Base-by-base conservation (phyloP, 2,888 invertebrate genomes). In the Phaonia tiefii region DNA sequence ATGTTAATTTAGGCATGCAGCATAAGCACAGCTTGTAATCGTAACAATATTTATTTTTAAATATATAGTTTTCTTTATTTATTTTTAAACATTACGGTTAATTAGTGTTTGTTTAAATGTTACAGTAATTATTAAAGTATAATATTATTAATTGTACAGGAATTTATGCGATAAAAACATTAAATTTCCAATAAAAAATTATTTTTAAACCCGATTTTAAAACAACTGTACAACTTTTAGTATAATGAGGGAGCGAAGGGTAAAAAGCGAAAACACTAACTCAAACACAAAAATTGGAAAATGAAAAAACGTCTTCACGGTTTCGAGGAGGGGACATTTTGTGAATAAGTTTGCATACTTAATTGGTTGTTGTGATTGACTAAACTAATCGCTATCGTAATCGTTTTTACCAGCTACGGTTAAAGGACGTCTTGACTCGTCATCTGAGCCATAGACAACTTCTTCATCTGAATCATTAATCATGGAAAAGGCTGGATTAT, bases 401-500 rank as follows among this genome's bases (percentile, higher is more conserved):
- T 94, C 93, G 86, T 94, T 94, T 85, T 89, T 91, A 2, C 87
- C 88, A 39, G 84, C 84, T 67, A 95, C 93, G 84, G 95, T 96
- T 67, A 96, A 92, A 0, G 96, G 96, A 82, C 96, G 93, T 77
- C 96, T 93, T 86, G 95, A 96, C 86, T 97, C 97, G 86, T 97
- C 97, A 84, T 97, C 97, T 0, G 97, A 96, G 22, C 98, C 98
- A 89, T 98, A 98, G 86, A 98, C 96, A 8, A 98, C 97, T 84
- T 98, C 98, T 90, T 99, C 99, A 88, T 99, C 99, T 0, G 98
- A 98, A 89, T 99, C 99, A 91, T 99, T 99, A 86, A 99, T 90
- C 98, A 99, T 99, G 22, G 98, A 98, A 91, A 99, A 97, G 11
- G 98, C 96, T 63, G 99, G 98, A 92, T 99, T 98, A 92, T 99